Conservation (phyloP, 2,888 invertebrate species). For the Pristionchus japonicus region DNA sequence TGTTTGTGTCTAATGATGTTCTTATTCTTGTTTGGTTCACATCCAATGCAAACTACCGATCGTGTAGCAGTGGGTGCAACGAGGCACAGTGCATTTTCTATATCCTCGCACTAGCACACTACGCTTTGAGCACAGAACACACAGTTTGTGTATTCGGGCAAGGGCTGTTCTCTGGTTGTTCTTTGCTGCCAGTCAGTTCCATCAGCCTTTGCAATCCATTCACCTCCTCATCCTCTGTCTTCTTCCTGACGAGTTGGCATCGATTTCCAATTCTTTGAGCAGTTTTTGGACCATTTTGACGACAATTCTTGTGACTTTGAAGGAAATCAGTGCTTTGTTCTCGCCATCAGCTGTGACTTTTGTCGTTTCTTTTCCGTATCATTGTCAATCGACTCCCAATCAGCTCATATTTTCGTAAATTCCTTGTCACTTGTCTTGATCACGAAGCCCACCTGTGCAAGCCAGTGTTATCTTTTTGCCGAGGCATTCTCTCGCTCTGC, state of each 20-base stretch:
- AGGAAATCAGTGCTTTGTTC: too few relatives aligned
- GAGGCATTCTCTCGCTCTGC: neutral
- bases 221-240: neutral
- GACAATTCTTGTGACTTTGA: too few relatives aligned
- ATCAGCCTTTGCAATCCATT: slow-evolving; percentile 20
- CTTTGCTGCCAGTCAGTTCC: neutral
- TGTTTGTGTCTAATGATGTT: neutral
- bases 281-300: neutral
- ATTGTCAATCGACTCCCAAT: neutral
- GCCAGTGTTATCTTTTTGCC: too few relatives aligned
- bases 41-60: neutral
- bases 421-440: too few relatives aligned
- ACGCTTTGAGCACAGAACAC: slow-evolving; percentile 25
- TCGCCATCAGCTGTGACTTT: too few relatives aligned
- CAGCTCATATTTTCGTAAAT: too few relatives aligned
- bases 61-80: neutral
- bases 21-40: neutral
- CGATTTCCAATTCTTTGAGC: neutral
- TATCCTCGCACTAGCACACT: neutral
- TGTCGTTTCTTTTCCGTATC: neutral
- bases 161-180: slow-evolving; percentile 14
- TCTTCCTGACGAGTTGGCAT: neutral
- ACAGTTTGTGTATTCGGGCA: neutral
- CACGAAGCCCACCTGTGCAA: too few relatives aligned
- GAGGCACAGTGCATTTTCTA: neutral